A percentile compares a stretch with the other conserved stretches of the same genome.
Conservation (phyloP, 1,140 invertebrate species). For the Aphaenogaster floridana region DNA sequence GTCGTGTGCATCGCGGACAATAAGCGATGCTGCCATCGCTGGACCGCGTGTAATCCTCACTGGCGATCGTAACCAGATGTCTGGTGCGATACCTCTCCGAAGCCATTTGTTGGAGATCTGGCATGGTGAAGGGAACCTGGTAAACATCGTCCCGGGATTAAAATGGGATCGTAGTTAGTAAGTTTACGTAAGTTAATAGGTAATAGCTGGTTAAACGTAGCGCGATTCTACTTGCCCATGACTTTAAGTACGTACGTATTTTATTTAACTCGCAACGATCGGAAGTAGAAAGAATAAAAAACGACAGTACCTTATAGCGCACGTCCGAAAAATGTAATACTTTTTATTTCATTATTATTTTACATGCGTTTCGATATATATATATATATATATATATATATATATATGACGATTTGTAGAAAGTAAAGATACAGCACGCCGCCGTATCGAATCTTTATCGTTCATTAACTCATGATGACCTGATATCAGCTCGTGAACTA, state of each 20-base stretch:
- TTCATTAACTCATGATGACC: background rate
- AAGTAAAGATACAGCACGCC: slow-evolving; percentile 10
- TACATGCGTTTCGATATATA: background rate
- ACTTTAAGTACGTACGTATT: slow-evolving; percentile 78
- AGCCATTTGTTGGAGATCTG: slow-evolving; percentile 38
- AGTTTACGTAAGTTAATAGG: slow-evolving; percentile 79
- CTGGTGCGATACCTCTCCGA: background rate
- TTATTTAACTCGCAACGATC: slow-evolving; percentile 77
- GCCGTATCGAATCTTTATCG: background rate
- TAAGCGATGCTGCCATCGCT: background rate
- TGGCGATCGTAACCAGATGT: background rate
- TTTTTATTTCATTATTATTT: slow-evolving; percentile 9
- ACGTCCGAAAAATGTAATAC: background rate
- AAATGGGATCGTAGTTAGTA: slow-evolving; percentile 68
- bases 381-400: background rate
- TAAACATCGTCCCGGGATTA: slow-evolving; percentile 40
- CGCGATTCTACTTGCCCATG: slow-evolving; percentile 85
- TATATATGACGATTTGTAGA: background rate
- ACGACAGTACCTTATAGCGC: background rate
- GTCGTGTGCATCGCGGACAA: background rate
- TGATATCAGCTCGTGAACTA: background rate
- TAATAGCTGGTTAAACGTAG: slow-evolving; percentile 81
- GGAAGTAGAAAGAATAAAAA: slow-evolving; percentile 46
- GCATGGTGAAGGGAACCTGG: slow-evolving; percentile 9
- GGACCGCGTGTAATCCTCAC: background rate